Evolutionary conservation across 1,140 invertebrate species (phyloP).

Genomic region (Plectrocnemia conspersa): DNA sequence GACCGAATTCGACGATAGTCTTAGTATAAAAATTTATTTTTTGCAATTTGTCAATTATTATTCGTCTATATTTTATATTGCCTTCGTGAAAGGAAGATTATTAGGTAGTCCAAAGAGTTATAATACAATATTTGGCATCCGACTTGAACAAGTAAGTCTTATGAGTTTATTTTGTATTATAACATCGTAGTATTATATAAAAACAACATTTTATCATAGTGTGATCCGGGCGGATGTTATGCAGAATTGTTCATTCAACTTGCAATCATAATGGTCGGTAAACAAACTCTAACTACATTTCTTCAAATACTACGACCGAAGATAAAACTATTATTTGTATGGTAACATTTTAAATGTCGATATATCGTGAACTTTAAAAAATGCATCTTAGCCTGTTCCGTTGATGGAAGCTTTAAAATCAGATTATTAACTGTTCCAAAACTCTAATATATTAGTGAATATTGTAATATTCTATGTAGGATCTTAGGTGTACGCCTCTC

Average conservation of each 20-base stretch:
- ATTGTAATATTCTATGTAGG: no score
- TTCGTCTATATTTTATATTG: constrained; percentile 81
- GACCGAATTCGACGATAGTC: constrained; percentile 78
- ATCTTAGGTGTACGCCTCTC: no score
- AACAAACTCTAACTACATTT: constrained; percentile 76
- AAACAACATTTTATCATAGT: constrained; percentile 50
- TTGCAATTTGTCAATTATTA: constrained; percentile 88
- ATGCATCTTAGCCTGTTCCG: no score
- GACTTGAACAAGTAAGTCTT: constrained; percentile 64
- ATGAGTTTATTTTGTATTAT: constrained; percentile 1
- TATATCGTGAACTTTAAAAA: no score
- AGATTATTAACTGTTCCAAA: no score
- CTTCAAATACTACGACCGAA: constrained; percentile 59
- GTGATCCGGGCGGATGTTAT: constrained; percentile 74
- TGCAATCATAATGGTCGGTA: constrained; percentile 80
- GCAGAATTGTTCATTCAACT: constrained; percentile 79
- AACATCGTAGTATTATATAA: background rate
- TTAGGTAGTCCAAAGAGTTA: constrained; percentile 74
- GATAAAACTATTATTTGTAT: constrained; percentile 21
- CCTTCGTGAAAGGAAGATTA: constrained; percentile 79
- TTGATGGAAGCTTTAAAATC: no score
- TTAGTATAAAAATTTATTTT: constrained; percentile 80
- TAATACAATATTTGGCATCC: constrained; percentile 62
- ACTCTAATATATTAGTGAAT: no score
- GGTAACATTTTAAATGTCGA: no score